A percentile compares a stretch with the other conserved stretches of the same genome.
Conservation (phyloP, 2,888 invertebrate species). For the Palloptera scutellata region DNA sequence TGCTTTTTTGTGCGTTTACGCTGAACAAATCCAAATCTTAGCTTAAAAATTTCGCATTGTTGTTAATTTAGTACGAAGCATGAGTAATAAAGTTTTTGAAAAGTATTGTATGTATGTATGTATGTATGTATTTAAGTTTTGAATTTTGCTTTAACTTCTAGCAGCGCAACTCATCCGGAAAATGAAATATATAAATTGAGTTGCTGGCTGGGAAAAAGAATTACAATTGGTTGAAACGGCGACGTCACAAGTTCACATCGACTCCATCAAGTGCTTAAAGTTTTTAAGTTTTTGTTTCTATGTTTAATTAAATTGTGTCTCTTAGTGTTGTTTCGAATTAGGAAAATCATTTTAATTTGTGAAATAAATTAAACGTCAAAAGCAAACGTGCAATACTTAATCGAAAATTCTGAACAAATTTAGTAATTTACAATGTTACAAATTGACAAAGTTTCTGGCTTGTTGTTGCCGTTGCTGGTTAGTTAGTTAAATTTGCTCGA, state of each 20-base stretch:
- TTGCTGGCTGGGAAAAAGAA: slow-evolving; percentile 52
- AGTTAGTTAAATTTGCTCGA: not conserved
- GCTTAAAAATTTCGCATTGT: too few relatives aligned
- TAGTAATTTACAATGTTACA: not conserved
- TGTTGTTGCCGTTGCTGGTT: not conserved
- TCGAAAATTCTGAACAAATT: not conserved
- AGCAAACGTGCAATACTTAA: too few relatives aligned
- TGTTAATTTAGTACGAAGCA: too few relatives aligned
- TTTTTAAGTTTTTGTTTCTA: slow-evolving; percentile 16
- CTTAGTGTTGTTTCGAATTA: slow-evolving; percentile 9
- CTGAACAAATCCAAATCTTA: too few relatives aligned
- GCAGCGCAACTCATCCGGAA: slow-evolving; percentile 59
- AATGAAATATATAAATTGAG: slow-evolving; percentile 61
- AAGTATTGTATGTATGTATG: slow-evolving; percentile 12
- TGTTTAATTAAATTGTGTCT: slow-evolving; percentile 5
- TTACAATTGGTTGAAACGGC: slow-evolving; percentile 50
- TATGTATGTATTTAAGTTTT: slow-evolving; percentile 11
- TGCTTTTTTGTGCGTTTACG: too few relatives aligned
- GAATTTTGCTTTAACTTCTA: slow-evolving; percentile 26
- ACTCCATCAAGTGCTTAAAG: not conserved
- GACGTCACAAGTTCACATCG: slow-evolving; percentile 41
- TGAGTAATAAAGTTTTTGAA: too few relatives aligned
- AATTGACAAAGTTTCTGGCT: too few relatives aligned
- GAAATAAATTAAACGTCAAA: too few relatives aligned
- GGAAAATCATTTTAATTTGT: too few relatives aligned